These are phyloP conservation scores for Botia kubotai DNA, from an alignment of 2,797 vertebrate genomes.

Conservation along the genomic window DNA sequence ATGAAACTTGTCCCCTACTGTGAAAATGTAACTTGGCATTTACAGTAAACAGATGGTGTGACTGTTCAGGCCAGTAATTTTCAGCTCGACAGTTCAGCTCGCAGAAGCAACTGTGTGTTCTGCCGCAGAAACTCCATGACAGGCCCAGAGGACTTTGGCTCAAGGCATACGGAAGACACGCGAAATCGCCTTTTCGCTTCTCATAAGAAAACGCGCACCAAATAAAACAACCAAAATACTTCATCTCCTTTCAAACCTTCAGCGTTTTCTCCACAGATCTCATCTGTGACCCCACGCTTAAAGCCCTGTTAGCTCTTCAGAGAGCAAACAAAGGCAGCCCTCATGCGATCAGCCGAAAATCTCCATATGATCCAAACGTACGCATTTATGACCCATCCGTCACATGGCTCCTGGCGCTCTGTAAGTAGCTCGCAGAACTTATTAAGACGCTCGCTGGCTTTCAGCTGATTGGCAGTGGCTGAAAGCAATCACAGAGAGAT, in stretches of 20 bases:
- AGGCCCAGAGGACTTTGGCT: constrained; percentile 80
- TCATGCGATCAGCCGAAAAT: constrained; percentile 5
- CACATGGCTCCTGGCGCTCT: constrained; percentile 31
- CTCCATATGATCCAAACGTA: constrained; percentile 44
- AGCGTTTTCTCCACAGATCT: not conserved
- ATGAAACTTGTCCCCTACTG: constrained; percentile 63
- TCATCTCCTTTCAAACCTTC: not conserved
- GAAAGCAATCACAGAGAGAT: constrained; percentile 48
- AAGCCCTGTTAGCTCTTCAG: constrained; percentile 22
- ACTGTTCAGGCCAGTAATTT: constrained; percentile 92
- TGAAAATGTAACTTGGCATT: constrained; percentile 74
- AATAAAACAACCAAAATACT: not conserved
- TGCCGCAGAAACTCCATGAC: constrained; percentile 84
- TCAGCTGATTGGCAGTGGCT: constrained; percentile 53
- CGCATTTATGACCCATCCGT: constrained; percentile 34
- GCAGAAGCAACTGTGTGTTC: constrained; percentile 89
- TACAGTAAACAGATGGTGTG: constrained; percentile 85
- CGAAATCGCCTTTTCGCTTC: constrained; percentile 26
- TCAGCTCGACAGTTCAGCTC: constrained; percentile 90
- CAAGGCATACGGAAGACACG: constrained; percentile 72
- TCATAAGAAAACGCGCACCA: constrained; percentile 28
- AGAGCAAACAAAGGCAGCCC: constrained; percentile 37
- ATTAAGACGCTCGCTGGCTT: constrained; percentile 56
- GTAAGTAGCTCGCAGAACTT: constrained; percentile 51
- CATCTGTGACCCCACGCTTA: constrained; percentile 30